A percentile compares a stretch with the other conserved stretches of the same genome.
phyloP scores from a whole-genome alignment of 2,797 vertebrate species.

The Coregonus ussuriensis region DNA sequence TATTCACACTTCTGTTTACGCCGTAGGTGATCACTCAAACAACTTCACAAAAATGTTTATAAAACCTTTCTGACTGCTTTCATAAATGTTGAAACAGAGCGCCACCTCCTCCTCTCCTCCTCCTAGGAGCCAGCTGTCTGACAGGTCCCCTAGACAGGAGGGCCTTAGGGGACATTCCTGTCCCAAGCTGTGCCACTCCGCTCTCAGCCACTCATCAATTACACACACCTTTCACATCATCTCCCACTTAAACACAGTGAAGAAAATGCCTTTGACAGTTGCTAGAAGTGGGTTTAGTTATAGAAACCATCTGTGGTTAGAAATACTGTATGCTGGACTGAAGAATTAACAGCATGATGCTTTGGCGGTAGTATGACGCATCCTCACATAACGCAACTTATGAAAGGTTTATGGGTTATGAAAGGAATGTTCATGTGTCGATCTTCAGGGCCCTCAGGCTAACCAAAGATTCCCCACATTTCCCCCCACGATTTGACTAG shows the following conservation, averaged over 20 bases:
- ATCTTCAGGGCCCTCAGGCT: neutral
- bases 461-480: too few species aligned
- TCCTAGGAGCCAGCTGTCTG: neutral
- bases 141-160: neutral
- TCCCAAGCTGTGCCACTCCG: neutral
- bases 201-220: neutral
- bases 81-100: too few species aligned
- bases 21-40: neutral
- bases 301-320: neutral
- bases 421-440: neutral
- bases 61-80: neutral
- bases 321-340: too few species aligned
- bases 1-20: neutral
- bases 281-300: neutral
- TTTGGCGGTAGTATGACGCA: too few species aligned
- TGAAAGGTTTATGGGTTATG: too few species aligned
- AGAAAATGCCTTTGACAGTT: neutral
- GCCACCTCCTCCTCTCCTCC: too few species aligned
- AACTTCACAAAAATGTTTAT: neutral
- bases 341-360: too few species aligned
- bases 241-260: neutral
- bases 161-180: neutral
- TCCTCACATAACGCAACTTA: too few species aligned
- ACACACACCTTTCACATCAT: neutral
- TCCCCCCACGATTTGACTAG: too few species aligned